Base-by-base conservation (phyloP, 2,113 vertebrate species). In the Cairina moschata region DNA sequence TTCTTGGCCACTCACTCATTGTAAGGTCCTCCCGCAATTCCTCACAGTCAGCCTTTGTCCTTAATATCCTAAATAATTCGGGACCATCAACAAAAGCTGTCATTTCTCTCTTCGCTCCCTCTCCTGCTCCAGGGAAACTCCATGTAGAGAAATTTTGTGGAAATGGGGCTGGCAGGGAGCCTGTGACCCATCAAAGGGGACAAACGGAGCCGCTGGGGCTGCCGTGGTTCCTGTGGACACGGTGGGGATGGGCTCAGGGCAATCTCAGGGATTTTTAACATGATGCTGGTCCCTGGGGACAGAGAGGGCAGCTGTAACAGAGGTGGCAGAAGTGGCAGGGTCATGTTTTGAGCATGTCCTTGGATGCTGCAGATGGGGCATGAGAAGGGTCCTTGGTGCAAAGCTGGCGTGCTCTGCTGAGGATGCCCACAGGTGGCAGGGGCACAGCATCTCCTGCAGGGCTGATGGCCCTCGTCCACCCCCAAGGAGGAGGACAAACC, bases 1-100 rank as follows among this genome's bases (percentile, higher is more conserved):
- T 95, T 93, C 77, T 95, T 95, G 93, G 93, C 91, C 69, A 60
- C 38, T 91, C 69, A 11, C 80, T 91, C 91, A 68, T 38, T 79
- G 26, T 78, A 86, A 93, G 60, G 74, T 93, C 83, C 65, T 93
- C 68, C 86, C 85, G 58, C 89, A 82, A 42, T 91, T 78, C 48
- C 89, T 95, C 66, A 84, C 4, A 17, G 77, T 89, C 86, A 89
- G 29, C 38, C 38, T 74, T 73, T 69, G 42, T 87, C 86, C 77
- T 75, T 75, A 95, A 79, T 54, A 89, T 5, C 66, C 66, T 54
- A 79, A 92, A 92, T 93, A 82, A 93, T 87, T 62, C 32, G 38
- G 38, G 73, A 87, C 21, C 34, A 79, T 73, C 73, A 82, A 85
- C 25, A 78, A 82, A 93, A 93, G 56, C 69, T 82, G 26, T 91